Evolutionary conservation across 2,888 invertebrate species (phyloP), one percentile per base, ranked within the genome.

Genomic region (Drosophila eohydei): DNA sequence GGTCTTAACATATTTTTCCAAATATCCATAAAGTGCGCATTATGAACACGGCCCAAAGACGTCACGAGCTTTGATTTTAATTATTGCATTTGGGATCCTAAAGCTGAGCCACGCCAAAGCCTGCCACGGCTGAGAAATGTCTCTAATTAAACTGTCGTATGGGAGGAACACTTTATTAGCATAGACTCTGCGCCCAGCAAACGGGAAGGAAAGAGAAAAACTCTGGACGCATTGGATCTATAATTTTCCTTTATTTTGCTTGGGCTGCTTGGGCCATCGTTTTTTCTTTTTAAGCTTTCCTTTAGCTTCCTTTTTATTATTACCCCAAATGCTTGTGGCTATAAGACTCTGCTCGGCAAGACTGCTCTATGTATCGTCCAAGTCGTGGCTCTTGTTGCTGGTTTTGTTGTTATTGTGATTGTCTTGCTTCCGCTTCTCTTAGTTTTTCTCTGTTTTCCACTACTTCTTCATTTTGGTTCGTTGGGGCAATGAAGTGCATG

Each of bases 101-200:
- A 40, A 26, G 46, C 65, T 59, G 55, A 78, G 59, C 43, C 51
- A 26, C 26, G 14, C 14, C 12, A 54, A 38, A 54, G 28, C 54
- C 54, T 30, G 40, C 43, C 38, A 21, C 26, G 9, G 14, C 16
- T 36, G 40, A 46, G 54, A 59, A 71, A 79, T 56, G 36, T 21
- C 56, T 62, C 64, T 86, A 83, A 84, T 84, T 81, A 88, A 84
- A 84, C 66, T 86, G 78, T 86, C 83, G 81, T 74, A 83, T 76
- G 72, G 44, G 14, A 30, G 68, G 52, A n/a, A 14, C 71, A 68
- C 78, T 81, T 83, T 88, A 85, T 85, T 88, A 88, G 72, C 88
- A 88, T 78, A 77, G 80, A 76, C 65, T 63, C 7, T 14, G 32
- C 57, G 74, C 58, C 73, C 74, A 59, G 69, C 57, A 59, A 52